Percentiles rank a stretch among this genome's conserved stretches.
phyloP scores from a whole-genome alignment of 1,140 invertebrate genomes.

The Bombus impatiens region DNA sequence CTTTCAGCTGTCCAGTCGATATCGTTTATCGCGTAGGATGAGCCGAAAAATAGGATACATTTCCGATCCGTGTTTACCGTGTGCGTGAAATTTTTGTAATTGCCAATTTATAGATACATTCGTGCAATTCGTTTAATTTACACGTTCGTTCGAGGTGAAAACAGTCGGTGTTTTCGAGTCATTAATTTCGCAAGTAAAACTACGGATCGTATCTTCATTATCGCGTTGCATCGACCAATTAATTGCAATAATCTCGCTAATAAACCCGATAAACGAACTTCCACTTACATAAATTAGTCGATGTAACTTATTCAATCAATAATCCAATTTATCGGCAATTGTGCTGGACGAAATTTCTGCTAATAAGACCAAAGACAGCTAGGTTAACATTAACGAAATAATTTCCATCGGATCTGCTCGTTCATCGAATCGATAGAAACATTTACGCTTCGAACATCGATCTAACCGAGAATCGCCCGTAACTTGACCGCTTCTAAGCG shows the following conservation, averaged over 20 bases:
- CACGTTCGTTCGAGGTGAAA: background rate
- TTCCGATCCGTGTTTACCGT: background rate
- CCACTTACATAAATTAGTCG: constrained; percentile 33
- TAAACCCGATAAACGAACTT: constrained; percentile 14
- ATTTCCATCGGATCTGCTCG: background rate
- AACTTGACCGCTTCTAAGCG: background rate
- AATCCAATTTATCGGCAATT: constrained; percentile 6
- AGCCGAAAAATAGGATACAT: background rate
- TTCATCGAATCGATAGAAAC: background rate
- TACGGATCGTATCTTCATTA: background rate
- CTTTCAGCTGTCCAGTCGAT: background rate
- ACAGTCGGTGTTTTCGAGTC: background rate
- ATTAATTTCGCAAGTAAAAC: background rate
- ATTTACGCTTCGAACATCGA: background rate
- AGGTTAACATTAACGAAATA: no score
- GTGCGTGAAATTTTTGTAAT: background rate
- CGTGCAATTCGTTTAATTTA: background rate
- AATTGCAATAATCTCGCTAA: constrained; percentile 36
- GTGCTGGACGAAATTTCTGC: background rate
- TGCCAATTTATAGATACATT: background rate
- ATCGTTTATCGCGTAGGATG: background rate
- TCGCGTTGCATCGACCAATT: constrained; percentile 18
- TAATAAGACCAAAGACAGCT: background rate
- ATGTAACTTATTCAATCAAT: constrained; percentile 27
- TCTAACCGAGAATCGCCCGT: background rate